Evolutionary conservation across 2,888 invertebrate species (phyloP).

Genomic region (Noctuana brunneofusca): DNA sequence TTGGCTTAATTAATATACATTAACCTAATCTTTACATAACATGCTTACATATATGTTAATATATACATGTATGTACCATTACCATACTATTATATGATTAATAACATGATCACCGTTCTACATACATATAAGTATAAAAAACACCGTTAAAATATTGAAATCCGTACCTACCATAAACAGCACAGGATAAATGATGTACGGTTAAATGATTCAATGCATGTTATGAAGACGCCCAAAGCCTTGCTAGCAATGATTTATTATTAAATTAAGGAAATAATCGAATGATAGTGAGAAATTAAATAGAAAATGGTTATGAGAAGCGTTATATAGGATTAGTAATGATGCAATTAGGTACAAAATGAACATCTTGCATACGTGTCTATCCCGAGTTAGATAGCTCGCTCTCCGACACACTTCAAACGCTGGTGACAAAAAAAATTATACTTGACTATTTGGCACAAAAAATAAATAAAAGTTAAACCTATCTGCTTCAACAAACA

Average conservation of each 20-base stretch:
- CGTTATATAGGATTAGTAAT: slow-evolving; percentile 56
- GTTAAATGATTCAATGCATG: background rate
- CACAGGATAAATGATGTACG: no score
- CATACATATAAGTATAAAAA: no score
- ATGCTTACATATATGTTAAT: no score
- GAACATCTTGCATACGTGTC: slow-evolving; percentile 68
- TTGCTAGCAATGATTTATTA: slow-evolving; percentile 23
- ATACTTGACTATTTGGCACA: slow-evolving; percentile 28
- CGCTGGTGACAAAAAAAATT: slow-evolving; percentile 75
- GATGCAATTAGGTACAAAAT: slow-evolving; percentile 39
- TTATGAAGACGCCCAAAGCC: slow-evolving; percentile 34
- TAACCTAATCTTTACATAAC: no score
- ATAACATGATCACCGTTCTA: no score
- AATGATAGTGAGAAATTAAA: slow-evolving; percentile 1
- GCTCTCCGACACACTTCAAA: slow-evolving; percentile 73
- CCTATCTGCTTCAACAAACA: background rate
- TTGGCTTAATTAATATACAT: no score
- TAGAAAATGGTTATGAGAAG: slow-evolving; percentile 35
- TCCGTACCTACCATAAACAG: no score
- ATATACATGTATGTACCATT: background rate
- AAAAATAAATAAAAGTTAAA: slow-evolving; percentile 4
- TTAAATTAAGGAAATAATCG: background rate
- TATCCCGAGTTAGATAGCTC: slow-evolving; percentile 73
- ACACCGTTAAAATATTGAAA: no score
- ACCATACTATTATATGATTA: background rate